These are phyloP conservation scores for Malacoctenus gilli DNA, from an alignment of 2,797 vertebrate species.

Conservation along the genomic window DNA sequence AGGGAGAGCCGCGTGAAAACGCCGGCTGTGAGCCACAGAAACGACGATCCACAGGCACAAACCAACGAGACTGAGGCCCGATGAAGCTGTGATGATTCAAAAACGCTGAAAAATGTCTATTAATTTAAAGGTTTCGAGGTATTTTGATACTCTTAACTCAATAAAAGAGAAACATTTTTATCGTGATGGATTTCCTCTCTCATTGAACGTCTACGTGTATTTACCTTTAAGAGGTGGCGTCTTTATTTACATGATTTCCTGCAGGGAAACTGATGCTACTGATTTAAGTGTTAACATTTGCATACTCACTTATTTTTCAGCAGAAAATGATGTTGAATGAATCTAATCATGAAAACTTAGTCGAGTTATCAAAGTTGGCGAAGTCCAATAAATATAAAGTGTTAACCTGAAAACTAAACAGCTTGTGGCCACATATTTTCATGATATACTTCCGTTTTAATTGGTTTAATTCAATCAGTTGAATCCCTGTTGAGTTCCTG, in stretches of 20 bases:
- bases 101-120: no score
- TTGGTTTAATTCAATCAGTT: slow-evolving; percentile 28
- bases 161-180: no score
- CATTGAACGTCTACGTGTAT: no score
- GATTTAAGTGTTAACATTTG: background rate
- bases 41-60: slow-evolving; percentile 31
- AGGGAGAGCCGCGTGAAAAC: slow-evolving; percentile 29
- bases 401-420: slow-evolving; percentile 1
- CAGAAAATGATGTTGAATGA: background rate
- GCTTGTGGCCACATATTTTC: slow-evolving; percentile 28
- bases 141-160: no score
- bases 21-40: slow-evolving; percentile 31
- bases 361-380: slow-evolving; percentile 17
- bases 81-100: no score
- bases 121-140: no score
- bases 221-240: slow-evolving; percentile 9
- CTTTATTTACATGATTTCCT: slow-evolving; percentile 26
- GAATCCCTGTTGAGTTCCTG: slow-evolving; percentile 44
- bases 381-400: slow-evolving; percentile 14
- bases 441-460: no score
- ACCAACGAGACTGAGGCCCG: slow-evolving; percentile 26
- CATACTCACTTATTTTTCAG: background rate
- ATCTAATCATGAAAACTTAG: slow-evolving; percentile 22
- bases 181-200: no score
- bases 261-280: background rate